Evolutionary conservation across 2,888 invertebrate species (phyloP), one percentile per base, ranked within the genome.

Genomic region (Choreutis nemorana): DNA sequence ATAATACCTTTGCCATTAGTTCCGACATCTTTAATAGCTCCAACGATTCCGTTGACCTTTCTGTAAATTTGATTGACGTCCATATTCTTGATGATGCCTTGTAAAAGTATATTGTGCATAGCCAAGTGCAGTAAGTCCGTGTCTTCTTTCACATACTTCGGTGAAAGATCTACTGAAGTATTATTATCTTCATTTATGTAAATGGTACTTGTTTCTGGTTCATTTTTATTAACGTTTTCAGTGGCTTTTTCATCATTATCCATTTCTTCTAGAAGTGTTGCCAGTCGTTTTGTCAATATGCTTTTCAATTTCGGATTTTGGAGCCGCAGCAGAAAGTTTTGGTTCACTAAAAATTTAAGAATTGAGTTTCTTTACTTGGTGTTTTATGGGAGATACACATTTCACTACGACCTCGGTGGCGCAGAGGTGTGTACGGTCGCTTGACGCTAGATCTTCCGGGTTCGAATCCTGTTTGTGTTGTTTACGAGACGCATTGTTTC

Each of bases 101-200:
- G 55, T 1, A 66, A 33, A 1, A 73, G 34, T 8, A 66, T 50
- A 30, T 68, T 64, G 21, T 70, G 67, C 46, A 71, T 55, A 0
- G 59, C 56, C n/a, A 60, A 23, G 41, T 68, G 63, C n/a, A 66
- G 24, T 4, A 60, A 23, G 9, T 61, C 52, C 2, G 55, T 50
- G 13, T 49, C 36, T 13, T 26, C 37, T 29, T 18, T 32, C 23
- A 33, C n/a, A n/a, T n/a, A n/a, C n/a, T n/a, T n/a, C n/a, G n/a
- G n/a, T n/a, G n/a, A n/a, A n/a, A n/a, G n/a, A n/a, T n/a, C n/a
- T n/a, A n/a, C n/a, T n/a, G n/a, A n/a, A n/a, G 23, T 20, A 10
- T 13, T 30, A 12, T 30, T 21, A 4, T n/a, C 8, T 7, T 26
- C 10, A 5, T 13, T 14, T 11, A 24, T 24, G 8, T 24, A 12